Conservation (phyloP, 2,113 vertebrate genomes). For the Odocoileus hemionus region DNA sequence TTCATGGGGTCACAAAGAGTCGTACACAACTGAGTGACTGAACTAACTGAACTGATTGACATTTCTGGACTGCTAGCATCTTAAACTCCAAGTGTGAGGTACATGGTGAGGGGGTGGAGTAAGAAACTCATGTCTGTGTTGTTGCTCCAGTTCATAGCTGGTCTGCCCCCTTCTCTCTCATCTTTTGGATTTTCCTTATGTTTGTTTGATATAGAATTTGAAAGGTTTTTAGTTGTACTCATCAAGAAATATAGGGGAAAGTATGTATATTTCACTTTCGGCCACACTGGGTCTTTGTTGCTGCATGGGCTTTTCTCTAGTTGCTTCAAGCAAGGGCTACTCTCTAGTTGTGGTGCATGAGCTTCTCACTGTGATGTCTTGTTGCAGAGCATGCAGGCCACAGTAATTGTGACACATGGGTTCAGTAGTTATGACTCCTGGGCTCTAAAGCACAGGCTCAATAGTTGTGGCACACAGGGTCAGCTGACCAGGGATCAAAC, state of each 20-base stretch:
- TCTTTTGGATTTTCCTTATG: neutral
- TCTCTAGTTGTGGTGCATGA: neutral
- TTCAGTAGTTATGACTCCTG: neutral
- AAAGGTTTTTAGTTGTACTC: neutral
- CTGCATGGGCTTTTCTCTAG: neutral
- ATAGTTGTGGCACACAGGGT: neutral
- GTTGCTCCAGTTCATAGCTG: neutral
- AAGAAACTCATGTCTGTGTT: neutral
- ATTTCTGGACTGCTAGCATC: neutral
- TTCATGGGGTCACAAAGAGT: neutral
- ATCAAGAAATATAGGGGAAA: neutral
- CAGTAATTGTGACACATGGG: neutral
- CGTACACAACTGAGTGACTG: rapidly evolving
- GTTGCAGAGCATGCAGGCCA: neutral
- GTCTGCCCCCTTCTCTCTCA: neutral
- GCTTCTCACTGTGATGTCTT: neutral
- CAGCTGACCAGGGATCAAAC: neutral
- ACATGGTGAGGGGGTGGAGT: no score
- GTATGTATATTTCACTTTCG: neutral
- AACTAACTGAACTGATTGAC: neutral
- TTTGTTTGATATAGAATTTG: neutral
- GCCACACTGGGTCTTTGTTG: neutral
- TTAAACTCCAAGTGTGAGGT: neutral
- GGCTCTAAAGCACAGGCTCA: neutral
- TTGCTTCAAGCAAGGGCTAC: neutral